A percentile compares a stretch with the other conserved stretches of the same genome.
phyloP scores from a whole-genome alignment of 2,113 vertebrate genomes.

The Festucalex cinctus region DNA sequence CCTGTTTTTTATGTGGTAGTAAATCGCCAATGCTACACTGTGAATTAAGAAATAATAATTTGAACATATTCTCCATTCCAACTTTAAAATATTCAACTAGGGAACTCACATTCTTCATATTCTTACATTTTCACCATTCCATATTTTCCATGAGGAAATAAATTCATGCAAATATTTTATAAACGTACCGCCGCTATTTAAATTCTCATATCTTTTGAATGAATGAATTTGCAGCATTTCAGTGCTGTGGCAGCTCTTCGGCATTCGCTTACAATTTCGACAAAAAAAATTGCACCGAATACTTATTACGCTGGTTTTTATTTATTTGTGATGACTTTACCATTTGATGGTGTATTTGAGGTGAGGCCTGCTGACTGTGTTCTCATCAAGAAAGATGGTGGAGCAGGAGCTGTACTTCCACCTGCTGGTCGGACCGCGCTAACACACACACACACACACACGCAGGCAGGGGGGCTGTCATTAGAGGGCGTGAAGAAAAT shows the following conservation, averaged over 20 bases:
- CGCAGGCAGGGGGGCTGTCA: no score
- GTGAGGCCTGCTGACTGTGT: conserved; percentile 10
- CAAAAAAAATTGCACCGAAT: background rate
- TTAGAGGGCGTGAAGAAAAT: background rate
- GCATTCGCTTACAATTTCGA: no score
- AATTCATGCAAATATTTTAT: background rate
- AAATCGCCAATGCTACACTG: conserved; percentile 5
- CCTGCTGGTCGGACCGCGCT: background rate
- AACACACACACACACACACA: conserved; percentile 5
- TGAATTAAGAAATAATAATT: background rate
- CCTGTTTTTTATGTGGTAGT: conserved; percentile 14
- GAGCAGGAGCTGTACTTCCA: conserved; percentile 15
- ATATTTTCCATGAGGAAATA: background rate
- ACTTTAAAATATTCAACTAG: background rate
- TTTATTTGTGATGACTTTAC: background rate
- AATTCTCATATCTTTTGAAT: background rate
- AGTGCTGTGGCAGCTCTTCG: background rate
- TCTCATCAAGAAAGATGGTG: conserved; percentile 16
- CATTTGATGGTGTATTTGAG: conserved; percentile 18
- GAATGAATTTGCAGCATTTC: background rate
- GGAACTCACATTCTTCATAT: no score
- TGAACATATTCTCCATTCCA: background rate
- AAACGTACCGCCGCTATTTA: background rate
- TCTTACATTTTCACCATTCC: background rate
- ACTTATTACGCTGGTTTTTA: background rate